Conservation (phyloP, 2,888 invertebrate genomes). For the Neocrepidodera transversa region DNA sequence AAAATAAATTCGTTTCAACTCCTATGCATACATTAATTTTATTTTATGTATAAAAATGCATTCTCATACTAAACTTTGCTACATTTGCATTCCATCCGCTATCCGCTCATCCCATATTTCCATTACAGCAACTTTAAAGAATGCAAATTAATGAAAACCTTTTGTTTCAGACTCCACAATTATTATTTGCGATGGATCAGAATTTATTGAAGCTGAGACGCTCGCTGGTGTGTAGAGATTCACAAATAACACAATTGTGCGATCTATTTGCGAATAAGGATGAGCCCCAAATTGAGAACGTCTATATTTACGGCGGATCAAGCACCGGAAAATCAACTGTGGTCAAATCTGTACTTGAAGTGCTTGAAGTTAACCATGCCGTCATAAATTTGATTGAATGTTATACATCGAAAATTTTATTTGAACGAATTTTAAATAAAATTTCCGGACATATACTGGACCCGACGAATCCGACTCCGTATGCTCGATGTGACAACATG, state of each 20-base stretch:
- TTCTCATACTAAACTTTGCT: background rate
- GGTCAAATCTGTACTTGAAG: conserved; percentile 66
- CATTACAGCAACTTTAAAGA: background rate
- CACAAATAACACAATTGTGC: conserved; percentile 55
- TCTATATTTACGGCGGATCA: conserved; percentile 84
- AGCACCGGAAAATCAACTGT: conserved; percentile 85
- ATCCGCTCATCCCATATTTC: background rate
- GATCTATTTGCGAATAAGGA: conserved; percentile 62
- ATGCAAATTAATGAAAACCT: conserved; percentile 12
- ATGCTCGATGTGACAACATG: conserved; percentile 71
- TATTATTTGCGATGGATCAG: conserved; percentile 33
- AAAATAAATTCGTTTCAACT: no score
- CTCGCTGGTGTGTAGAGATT: conserved; percentile 52
- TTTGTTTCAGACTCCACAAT: conserved; percentile 26
- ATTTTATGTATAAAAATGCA: background rate
- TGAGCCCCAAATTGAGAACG: conserved; percentile 71
- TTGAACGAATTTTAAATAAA: conserved; percentile 75
- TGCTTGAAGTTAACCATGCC: conserved; percentile 67
- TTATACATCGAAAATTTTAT: conserved; percentile 77
- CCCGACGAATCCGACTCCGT: conserved; percentile 55
- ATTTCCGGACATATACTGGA: conserved; percentile 61
- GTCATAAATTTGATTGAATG: conserved; percentile 84
- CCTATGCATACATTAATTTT: background rate
- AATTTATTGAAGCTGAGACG: conserved; percentile 38
- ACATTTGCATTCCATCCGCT: background rate